Conservation (phyloP, 2,113 vertebrate species). For the Panthera leo region DNA sequence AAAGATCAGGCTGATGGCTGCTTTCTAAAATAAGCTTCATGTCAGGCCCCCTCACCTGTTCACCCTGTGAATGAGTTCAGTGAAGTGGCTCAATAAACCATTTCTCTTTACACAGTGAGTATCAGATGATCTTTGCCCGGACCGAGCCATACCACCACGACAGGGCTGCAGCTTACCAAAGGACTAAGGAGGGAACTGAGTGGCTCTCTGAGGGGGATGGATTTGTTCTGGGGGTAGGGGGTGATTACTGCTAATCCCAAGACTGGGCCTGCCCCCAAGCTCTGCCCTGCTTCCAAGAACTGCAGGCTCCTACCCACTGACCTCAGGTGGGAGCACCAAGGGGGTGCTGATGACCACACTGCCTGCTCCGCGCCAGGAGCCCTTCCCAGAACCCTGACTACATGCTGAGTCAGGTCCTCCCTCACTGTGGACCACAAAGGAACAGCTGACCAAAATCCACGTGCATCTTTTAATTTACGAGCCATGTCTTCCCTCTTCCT, state of each 20-base stretch:
- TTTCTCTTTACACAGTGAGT: not conserved
- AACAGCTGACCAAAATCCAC: not conserved
- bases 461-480: not conserved
- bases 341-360: not conserved
- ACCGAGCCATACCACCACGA: not conserved
- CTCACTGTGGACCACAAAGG: not conserved
- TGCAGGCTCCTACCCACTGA: not conserved
- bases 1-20: not conserved
- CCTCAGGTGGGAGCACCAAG: not conserved
- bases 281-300: not conserved
- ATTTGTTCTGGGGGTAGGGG: not conserved
- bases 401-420: not conserved
- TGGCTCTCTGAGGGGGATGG: not conserved
- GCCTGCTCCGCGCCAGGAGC: accelerated
- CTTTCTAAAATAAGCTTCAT: constrained; percentile 43
- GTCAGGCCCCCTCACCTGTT: not conserved
- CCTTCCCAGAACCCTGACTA: not conserved
- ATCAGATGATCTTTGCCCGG: not conserved
- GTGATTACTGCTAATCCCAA: not conserved
- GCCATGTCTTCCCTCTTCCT: not conserved
- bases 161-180: not conserved
- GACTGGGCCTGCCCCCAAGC: not conserved
- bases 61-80: not conserved
- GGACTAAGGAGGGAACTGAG: not conserved
- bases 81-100: not conserved